phyloP scores from a whole-genome alignment of 2,113 vertebrate genomes.

The Cepphus grylle region DNA sequence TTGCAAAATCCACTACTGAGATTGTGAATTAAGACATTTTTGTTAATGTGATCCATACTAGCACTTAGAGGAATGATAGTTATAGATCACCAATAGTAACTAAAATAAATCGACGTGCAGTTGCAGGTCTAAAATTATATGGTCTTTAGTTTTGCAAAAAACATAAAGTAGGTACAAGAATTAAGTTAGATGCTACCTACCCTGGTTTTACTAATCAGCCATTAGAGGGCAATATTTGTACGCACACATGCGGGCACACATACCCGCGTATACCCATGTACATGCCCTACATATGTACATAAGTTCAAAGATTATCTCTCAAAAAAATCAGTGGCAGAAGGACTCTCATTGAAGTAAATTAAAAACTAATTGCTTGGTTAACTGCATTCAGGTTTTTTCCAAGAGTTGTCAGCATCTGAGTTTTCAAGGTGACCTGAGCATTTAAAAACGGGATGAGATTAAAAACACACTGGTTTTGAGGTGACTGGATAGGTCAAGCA shows the following conservation, averaged over 20 bases:
- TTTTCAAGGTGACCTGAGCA: neutral
- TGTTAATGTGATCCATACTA: neutral
- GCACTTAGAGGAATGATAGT: neutral
- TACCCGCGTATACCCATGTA: rapidly evolving
- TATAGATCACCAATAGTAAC: neutral
- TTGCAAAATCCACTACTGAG: neutral
- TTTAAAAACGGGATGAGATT: neutral
- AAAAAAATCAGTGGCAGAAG: neutral
- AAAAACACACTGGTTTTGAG: neutral
- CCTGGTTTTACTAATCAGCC: neutral
- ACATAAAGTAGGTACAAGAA: rapidly evolving
- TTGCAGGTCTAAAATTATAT: neutral
- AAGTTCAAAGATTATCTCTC: neutral
- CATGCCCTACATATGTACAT: neutral
- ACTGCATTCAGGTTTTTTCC: neutral
- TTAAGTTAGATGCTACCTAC: neutral
- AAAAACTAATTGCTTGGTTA: neutral
- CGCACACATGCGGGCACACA: neutral
- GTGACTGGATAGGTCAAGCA: neutral
- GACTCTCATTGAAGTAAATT: neutral
- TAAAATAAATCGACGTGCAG: rapidly evolving
- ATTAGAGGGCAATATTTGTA: conserved; percentile 52
- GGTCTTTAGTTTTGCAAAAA: neutral
- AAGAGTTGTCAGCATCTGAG: neutral
- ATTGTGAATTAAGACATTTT: neutral